Evolutionary conservation across 1,140 invertebrate species (phyloP), one percentile per base, ranked within the genome.

Genomic region (Drosophila nikananu): DNA sequence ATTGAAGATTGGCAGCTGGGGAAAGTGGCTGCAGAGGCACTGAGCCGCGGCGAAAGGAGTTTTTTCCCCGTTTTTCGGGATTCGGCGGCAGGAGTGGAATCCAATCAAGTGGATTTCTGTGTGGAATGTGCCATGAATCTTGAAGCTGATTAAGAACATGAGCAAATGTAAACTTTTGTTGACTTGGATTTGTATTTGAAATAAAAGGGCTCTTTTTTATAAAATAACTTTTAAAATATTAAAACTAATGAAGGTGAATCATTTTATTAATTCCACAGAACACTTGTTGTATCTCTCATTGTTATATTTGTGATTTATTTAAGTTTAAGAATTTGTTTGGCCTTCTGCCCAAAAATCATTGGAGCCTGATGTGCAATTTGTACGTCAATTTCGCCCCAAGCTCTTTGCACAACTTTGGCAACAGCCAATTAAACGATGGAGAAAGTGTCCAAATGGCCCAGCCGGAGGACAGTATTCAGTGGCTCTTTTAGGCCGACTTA

Each of bases 401-500:
- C 17, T 37, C n/a, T 35, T 44, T 32, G 21, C 64, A n/a, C 9
- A 10, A n/a, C n/a, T n/a, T n/a, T n/a, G 63, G 12, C 41, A 57
- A 55, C 39, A 32, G 64, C 15, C 67, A 71, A 71, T 71, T 68
- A 71, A 55, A 41, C 35, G 63, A 30, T 68, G 49, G 21, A 66
- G 49, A 41, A 68, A 68, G 48, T 68, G 62, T 30, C 10, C 19
- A 15, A 71, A 21, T 67, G 13, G 67, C 13, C 39, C 39, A 37
- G 32, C 23, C 23, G 12, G 23, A n/a, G 49, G 23, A 30, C 25
- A 46, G 12, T 52, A 71, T 46, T 44, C 49, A 55, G 49, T 37
- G 49, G 25, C 64, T 46, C 64, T 71, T 68, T 71, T 68, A 55
- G 49, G 63, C 67, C 49, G 49, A 71, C 64, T 71, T 71, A 46